These are phyloP conservation scores for Cyrtorhinus lividipennis DNA, from an alignment of 1,140 invertebrate genomes.

Conservation along the genomic window DNA sequence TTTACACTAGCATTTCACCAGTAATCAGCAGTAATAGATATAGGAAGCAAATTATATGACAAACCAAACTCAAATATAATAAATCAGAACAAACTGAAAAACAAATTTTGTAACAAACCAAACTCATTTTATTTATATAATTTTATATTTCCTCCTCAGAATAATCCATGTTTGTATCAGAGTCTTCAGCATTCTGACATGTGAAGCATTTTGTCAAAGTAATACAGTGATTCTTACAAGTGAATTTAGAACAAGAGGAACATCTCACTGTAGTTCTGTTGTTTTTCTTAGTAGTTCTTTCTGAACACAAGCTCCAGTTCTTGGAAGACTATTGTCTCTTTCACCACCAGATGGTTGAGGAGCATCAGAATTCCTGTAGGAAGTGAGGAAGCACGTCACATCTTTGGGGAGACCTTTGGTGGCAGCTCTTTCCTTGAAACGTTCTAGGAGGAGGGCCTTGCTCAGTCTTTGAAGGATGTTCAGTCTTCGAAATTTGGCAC, in stretches of 20 bases:
- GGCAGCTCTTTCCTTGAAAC: not conserved
- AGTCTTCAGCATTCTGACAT: not conserved
- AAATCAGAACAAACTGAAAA: no score
- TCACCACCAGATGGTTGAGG: not conserved
- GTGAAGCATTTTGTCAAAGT: not conserved
- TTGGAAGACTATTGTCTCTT: not conserved
- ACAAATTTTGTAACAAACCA: no score
- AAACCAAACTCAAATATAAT: no score
- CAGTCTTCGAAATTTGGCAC: not conserved
- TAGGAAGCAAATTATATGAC: no score
- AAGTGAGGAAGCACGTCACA: not conserved
- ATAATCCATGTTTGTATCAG: no score
- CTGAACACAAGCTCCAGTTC: not conserved
- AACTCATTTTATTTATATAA: no score
- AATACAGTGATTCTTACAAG: not conserved
- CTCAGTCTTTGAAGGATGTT: not conserved
- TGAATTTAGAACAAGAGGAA: not conserved
- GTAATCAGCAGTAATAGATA: no score
- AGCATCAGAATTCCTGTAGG: not conserved
- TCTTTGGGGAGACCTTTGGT: not conserved
- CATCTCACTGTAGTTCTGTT: not conserved
- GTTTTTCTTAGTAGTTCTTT: not conserved
- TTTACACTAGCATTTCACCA: no score
- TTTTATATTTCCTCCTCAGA: no score
- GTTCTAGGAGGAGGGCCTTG: not conserved